These are phyloP conservation scores for Tringa solitaria DNA, from an alignment of 2,113 vertebrate genomes.

Conservation along the genomic window DNA sequence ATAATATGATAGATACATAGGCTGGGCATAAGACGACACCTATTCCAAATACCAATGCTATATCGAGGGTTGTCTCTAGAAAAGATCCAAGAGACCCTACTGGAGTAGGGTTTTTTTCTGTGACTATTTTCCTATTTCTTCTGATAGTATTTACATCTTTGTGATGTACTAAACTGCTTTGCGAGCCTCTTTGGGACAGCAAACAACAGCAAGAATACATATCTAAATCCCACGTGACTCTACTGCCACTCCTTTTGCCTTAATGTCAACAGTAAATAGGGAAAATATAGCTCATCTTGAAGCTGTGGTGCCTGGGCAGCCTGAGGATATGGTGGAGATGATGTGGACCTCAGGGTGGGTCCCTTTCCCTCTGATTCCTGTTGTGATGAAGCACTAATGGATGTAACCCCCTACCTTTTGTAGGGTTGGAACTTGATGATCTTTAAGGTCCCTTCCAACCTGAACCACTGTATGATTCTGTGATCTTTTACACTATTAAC, in stretches of 20 bases:
- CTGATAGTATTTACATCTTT: neutral
- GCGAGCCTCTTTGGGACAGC: neutral
- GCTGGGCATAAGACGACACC: neutral
- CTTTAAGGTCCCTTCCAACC: too few species aligned
- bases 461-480: too few species aligned
- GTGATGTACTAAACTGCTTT: neutral
- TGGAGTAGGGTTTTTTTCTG: neutral
- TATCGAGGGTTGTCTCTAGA: neutral
- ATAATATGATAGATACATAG: too few species aligned
- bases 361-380: neutral
- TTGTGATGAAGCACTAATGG: neutral
- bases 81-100: neutral
- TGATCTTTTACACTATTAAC: neutral
- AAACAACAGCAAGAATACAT: neutral
- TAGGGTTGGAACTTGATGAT: too few species aligned
- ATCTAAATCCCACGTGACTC: neutral
- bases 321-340: neutral
- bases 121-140: neutral
- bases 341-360: rapidly evolving
- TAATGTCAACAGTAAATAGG: neutral
- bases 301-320: neutral
- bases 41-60: neutral
- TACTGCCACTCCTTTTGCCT: neutral
- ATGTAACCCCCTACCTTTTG: rapidly evolving
- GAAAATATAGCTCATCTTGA: neutral